A percentile compares a stretch with the other conserved stretches of the same genome.
These are phyloP conservation scores for Bubo blakistoni DNA, from an alignment of 2,113 vertebrate genomes.

Conservation along the genomic window DNA sequence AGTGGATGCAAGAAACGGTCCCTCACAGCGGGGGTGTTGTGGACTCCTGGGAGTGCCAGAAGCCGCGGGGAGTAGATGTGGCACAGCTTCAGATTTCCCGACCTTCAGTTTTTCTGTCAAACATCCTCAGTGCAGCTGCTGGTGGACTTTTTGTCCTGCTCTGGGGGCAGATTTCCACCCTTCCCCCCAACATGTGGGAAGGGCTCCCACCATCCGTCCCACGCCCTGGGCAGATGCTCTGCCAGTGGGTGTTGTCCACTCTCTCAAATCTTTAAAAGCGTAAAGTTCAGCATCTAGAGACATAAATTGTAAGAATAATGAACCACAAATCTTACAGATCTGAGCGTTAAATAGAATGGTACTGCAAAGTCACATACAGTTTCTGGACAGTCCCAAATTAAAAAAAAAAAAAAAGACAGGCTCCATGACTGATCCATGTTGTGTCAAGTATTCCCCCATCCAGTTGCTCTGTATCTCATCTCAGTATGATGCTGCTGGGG, in stretches of 20 bases:
- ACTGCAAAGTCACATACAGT: not conserved
- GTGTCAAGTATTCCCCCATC: not conserved
- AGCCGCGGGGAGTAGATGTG: fast-evolving
- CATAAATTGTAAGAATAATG: not conserved
- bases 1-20: fast-evolving
- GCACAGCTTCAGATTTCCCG: not conserved
- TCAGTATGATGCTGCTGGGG: fast-evolving
- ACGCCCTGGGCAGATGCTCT: not conserved
- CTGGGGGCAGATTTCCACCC: not conserved
- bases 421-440: not conserved
- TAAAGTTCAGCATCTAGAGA: not conserved
- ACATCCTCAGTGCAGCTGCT: not conserved
- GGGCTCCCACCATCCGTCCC: not conserved
- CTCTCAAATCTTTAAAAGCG: not conserved
- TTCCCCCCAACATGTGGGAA: not conserved
- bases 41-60: fast-evolving
- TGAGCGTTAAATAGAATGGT: not conserved
- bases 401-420: no score
- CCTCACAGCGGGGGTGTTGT: fast-evolving
- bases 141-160: not conserved
- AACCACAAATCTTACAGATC: not conserved
- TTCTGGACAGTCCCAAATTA: not conserved
- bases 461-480: not conserved
- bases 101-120: not conserved
- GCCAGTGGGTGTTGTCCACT: not conserved